Evolutionary conservation across 2,888 invertebrate genomes (phyloP), one percentile per base, ranked within the genome.

Genomic region (Pyrgus malvae): DNA sequence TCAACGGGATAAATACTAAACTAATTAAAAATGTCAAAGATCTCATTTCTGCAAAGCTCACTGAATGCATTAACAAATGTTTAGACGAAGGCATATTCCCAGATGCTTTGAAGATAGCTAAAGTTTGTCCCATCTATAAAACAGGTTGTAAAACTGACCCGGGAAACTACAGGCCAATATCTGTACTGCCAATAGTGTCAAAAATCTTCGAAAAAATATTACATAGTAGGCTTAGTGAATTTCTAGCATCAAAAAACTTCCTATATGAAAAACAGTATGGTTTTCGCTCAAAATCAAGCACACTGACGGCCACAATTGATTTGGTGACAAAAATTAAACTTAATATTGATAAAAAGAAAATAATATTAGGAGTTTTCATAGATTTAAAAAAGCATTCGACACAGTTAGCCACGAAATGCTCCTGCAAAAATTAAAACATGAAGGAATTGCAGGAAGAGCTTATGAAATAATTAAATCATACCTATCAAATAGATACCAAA

Each of bases 61-160:
- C 35, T 35, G 35, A 16, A 8, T 35, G 35, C 14, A 35, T 35
- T 14, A 35, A 35, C 14, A 35, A 16, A 1, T 35, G 35, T 14
- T 16, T 35, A 7, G 8, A 35, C 12, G 8, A 14, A 3, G 35
- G 35, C 2, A 16, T 35, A 16, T 35, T 35, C 11, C 23, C 40
- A 21, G 17, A 33, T 12, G 6, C 14, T 2, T 14, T 61, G 1
- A 62, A 61, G 35, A 21, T 60, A 7, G 62, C 65, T 0, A 63
- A 60, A 50, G 59, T 64, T 1, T 50, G 48, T 5, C 62, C 61
- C 1, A 58, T 63, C 2, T 56, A 57, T 33, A 65, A 65, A 46
- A 38, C 56, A 1, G 60, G 60, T 1, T 7, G n/a, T 2, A 63
- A 53, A 44, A 45, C 45, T 6, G 59, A 62, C 14, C 60, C 61